Conservation (phyloP, 2,888 invertebrate species). For the Cheilosia variabilis region DNA sequence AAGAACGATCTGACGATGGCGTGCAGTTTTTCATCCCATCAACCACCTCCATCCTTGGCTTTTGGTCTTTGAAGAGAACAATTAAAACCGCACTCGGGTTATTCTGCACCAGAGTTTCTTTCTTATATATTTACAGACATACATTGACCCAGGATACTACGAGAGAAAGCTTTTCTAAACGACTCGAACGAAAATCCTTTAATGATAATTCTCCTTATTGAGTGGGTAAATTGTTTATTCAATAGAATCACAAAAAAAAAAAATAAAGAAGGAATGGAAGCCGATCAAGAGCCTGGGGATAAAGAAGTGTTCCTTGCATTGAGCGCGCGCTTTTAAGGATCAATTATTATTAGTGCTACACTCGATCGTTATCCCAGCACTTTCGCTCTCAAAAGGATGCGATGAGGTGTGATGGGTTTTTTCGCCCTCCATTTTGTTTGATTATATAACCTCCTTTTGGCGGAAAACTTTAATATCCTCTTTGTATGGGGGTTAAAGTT, state of each 20-base stretch:
- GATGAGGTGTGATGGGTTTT: not conserved
- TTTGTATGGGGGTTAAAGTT: conserved; percentile 26
- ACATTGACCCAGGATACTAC: not conserved
- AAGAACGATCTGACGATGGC: not conserved
- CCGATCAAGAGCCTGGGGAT: not conserved
- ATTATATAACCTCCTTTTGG: not conserved
- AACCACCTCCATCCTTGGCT: conserved; percentile 12
- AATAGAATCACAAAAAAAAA: conserved; percentile 27
- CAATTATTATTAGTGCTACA: conserved; percentile 52
- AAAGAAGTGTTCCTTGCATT: conserved; percentile 7
- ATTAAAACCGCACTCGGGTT: conserved; percentile 35
- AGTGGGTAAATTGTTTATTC: conserved; percentile 57
- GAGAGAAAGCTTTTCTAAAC: conserved; percentile 22
- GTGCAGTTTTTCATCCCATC: not conserved
- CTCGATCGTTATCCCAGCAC: conserved; percentile 57
- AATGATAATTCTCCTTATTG: conserved; percentile 63
- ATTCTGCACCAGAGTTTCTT: not conserved
- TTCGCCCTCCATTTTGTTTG: not conserved
- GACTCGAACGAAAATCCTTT: conserved; percentile 58
- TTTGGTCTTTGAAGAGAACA: conserved; percentile 24
- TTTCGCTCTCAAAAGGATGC: conserved; percentile 7
- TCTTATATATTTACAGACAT: not conserved
- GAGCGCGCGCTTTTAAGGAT: conserved; percentile 40
- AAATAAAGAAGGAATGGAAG: too few relatives aligned
- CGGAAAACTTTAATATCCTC: conserved; percentile 46